Evolutionary conservation across 1,140 invertebrate species (phyloP).

Genomic region (Plutomurus gul): DNA sequence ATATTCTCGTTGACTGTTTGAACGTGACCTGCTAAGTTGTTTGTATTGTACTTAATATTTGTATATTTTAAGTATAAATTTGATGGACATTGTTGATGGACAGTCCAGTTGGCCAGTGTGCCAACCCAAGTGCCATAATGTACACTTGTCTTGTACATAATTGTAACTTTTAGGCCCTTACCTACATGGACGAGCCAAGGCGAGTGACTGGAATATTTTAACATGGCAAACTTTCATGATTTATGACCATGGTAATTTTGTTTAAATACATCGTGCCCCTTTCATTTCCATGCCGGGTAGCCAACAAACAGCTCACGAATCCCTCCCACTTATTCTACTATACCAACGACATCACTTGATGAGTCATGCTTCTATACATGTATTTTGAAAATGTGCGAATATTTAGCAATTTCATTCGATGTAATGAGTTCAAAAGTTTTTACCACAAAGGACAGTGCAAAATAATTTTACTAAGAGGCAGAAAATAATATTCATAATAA

Average conservation of each 20-base stretch:
- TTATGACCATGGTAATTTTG: neutral
- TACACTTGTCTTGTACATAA: conserved; percentile 11
- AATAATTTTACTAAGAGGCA: too few relatives aligned
- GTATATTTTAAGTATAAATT: conserved; percentile 1
- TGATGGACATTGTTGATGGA: neutral
- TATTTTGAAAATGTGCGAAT: too few relatives aligned
- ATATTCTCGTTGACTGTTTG: neutral
- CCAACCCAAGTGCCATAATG: conserved; percentile 8
- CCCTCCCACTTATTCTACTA: too few relatives aligned
- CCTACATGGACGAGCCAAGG: neutral
- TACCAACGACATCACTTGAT: too few relatives aligned
- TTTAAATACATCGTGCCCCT: neutral
- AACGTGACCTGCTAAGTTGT: neutral
- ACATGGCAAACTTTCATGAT: neutral
- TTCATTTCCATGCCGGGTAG: neutral
- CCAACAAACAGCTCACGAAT: neutral
- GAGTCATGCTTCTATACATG: too few relatives aligned
- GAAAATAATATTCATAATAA: too few relatives aligned
- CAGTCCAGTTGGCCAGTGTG: neutral
- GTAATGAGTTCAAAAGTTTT: too few relatives aligned
- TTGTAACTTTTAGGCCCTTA: conserved; percentile 15
- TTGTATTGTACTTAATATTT: neutral
- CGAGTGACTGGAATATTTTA: conserved; percentile 27
- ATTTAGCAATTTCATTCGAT: too few relatives aligned
- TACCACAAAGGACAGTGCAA: too few relatives aligned